Evolutionary conservation across 2,888 invertebrate species (phyloP).

Genomic region (Cyclophora punctaria): DNA sequence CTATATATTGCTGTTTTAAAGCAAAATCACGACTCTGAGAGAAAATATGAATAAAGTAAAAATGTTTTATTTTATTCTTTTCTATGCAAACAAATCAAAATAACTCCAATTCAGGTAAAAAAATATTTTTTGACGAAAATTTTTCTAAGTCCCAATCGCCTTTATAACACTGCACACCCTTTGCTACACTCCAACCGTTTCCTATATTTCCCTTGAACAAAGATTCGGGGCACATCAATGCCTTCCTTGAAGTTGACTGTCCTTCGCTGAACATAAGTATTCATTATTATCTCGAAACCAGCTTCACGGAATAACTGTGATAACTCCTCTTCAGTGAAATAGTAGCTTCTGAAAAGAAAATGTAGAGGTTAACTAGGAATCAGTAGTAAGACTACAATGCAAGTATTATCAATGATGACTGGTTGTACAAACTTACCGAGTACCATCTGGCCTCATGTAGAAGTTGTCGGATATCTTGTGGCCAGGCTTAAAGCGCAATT

Average conservation of each 20-base stretch:
- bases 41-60: no score
- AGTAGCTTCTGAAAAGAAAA: slow-evolving; percentile 78
- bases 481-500: slow-evolving; percentile 93
- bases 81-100: no score
- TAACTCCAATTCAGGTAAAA: no score
- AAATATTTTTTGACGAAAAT: no score
- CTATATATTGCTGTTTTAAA: no score
- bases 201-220: slow-evolving; percentile 91
- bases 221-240: slow-evolving; percentile 92
- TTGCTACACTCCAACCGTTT: slow-evolving; percentile 58
- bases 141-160: no score
- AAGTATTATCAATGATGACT: not conserved
- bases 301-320: slow-evolving; percentile 76
- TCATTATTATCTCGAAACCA: slow-evolving; percentile 82
- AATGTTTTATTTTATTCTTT: no score
- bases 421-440: slow-evolving; percentile 72
- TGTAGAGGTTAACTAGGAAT: not conserved
- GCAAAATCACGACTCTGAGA: no score
- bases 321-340: slow-evolving; percentile 84
- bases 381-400: not conserved
- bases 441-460: slow-evolving; percentile 97
- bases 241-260: slow-evolving; percentile 96
- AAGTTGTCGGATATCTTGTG: slow-evolving; percentile 94
- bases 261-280: slow-evolving; percentile 87
- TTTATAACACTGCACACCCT: no score